Conservation (phyloP, 2,113 vertebrate species). For the Crocuta crocuta region DNA sequence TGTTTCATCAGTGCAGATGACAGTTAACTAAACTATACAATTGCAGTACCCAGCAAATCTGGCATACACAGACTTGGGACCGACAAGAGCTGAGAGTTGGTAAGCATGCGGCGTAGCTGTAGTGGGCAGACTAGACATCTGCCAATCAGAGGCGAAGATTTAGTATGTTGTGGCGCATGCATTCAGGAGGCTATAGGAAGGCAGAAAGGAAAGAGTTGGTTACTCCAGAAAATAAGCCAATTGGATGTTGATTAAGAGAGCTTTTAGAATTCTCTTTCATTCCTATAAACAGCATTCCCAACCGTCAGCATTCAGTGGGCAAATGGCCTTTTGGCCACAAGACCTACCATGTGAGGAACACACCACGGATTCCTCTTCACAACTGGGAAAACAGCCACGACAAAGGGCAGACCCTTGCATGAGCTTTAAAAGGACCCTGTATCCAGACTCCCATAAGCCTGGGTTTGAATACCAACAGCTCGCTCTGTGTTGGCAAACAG, state of each 20-base stretch:
- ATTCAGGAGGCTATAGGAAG: background rate
- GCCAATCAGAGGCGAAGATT: background rate
- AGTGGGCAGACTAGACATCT: background rate
- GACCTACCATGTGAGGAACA: background rate
- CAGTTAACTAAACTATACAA: background rate
- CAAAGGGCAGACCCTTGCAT: background rate
- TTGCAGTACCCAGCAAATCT: conserved; percentile 6
- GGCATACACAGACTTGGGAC: background rate
- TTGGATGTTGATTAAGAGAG: background rate
- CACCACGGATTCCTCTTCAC: background rate
- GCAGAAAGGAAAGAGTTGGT: background rate
- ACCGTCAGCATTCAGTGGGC: background rate
- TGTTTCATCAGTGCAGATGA: background rate
- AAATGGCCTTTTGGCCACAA: background rate
- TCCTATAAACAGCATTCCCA: background rate
- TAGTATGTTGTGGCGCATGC: background rate
- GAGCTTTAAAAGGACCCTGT: background rate
- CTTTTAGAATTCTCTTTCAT: background rate
- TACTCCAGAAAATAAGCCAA: background rate
- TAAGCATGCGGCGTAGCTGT: background rate
- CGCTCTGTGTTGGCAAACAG: background rate
- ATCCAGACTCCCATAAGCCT: background rate
- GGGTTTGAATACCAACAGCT: background rate
- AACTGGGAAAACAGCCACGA: background rate
- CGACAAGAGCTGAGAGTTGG: background rate